Percentiles rank a stretch among this genome's conserved stretches.
Conservation (phyloP, 1,140 invertebrate genomes). For the Rhopalosiphum maidis region DNA sequence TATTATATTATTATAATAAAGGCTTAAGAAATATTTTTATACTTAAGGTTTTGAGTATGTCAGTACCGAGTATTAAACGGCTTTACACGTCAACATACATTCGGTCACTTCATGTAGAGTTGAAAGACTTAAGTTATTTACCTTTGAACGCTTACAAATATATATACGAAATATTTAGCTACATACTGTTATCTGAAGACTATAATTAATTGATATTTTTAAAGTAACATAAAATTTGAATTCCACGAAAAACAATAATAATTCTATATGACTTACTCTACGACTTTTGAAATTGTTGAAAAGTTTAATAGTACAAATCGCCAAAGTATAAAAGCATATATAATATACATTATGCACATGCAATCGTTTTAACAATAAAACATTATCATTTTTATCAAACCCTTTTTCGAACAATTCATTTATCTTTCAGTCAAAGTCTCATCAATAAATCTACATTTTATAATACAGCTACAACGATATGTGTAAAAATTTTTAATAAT, state of each 20-base stretch:
- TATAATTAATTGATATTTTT: background rate
- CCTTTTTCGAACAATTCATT: background rate
- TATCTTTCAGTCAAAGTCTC: background rate
- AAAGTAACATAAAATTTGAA: background rate
- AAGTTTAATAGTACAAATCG: background rate
- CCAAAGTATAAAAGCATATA: background rate
- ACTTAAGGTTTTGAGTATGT: background rate
- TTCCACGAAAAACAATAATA: background rate
- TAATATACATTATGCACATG: background rate
- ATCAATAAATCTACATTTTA: background rate
- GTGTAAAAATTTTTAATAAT: background rate
- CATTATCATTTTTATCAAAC: background rate
- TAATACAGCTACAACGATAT: background rate
- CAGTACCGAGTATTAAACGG: background rate
- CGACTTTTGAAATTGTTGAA: background rate
- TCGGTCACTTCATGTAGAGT: background rate
- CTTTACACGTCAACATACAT: background rate
- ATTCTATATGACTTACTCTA: background rate
- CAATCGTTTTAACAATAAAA: background rate
- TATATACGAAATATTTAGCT: background rate
- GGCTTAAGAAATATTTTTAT: background rate
- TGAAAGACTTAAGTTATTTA: slow-evolving; percentile 13
- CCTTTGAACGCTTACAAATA: background rate
- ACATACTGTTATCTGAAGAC: background rate
- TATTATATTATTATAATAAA: background rate